phyloP scores from a whole-genome alignment of 1,140 invertebrate species.

The Drosophila gunungcola region DNA sequence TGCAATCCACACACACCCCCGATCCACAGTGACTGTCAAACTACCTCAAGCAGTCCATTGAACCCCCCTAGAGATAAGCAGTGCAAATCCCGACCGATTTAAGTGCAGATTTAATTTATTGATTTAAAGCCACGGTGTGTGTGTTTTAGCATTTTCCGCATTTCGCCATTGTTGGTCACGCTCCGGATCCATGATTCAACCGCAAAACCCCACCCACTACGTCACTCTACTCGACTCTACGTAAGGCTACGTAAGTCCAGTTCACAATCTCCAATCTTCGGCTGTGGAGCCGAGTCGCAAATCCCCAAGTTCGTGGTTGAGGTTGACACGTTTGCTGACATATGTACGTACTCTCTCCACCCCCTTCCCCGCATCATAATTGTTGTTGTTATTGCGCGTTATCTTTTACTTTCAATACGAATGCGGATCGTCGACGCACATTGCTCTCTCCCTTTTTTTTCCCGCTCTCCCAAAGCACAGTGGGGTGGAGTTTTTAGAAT shows the following conservation, averaged over 20 bases:
- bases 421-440: conserved; percentile 50
- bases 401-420: conserved; percentile 78
- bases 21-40: conserved; percentile 11
- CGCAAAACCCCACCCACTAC: conserved; percentile 39
- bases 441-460: conserved; percentile 14
- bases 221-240: conserved; percentile 37
- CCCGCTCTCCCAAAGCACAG: conserved; percentile 13
- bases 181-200: conserved; percentile 50
- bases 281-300: conserved; percentile 31
- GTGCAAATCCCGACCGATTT: neutral
- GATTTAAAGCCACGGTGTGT: conserved; percentile 46
- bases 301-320: conserved; percentile 49
- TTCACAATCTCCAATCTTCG: conserved; percentile 18
- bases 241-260: conserved; percentile 23
- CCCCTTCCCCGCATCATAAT: conserved; percentile 1
- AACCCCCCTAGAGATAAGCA: conserved; percentile 20
- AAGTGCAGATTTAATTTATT: conserved; percentile 50
- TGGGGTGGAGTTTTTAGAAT: neutral
- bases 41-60: conserved; percentile 53
- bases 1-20: neutral
- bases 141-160: conserved; percentile 13
- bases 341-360: conserved; percentile 13
- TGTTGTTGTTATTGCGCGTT: conserved; percentile 71
- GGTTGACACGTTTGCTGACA: conserved; percentile 66
- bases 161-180: conserved; percentile 56